Evolutionary conservation across 2,113 vertebrate genomes (phyloP), one percentile per base, ranked within the genome.

Genomic region (Reinhardtius hippoglossoides): DNA sequence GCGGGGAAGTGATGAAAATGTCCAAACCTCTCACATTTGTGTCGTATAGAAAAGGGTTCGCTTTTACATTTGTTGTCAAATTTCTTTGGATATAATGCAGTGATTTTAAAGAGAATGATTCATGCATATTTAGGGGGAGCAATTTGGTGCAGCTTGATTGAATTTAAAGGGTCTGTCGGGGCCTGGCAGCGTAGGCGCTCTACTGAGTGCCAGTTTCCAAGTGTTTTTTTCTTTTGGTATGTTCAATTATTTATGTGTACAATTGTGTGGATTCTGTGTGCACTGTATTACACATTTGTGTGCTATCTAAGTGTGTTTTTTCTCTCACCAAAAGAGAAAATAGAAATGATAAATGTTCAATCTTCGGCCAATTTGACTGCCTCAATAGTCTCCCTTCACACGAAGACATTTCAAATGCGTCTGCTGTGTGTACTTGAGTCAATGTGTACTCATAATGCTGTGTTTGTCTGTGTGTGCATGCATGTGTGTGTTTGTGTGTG

Each of bases 281-380:
- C 9, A 12, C n/a, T 65, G 6, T 20, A 40, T 42, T 44, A n/a
- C 24, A 20, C 15, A 61, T 44, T 55, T 50, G 12, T 66, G 31
- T 59, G 16, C 56, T 31, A 21, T 13, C 9, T 27, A 5, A n/a
- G 24, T 52, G 54, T 54, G 18, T 48, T 46, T 27, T 12, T 16
- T 20, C 10, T 9, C 20, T 20, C 50, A n/a, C 4, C 46, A 20
- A 54, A 62, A 52, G 15, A 42, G 14, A 40, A 57, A 72, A 62
- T 64, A 4, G 35, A 71, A 37, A 61, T 24, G 56, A 56, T 54
- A 54, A 68, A 72, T 76, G 37, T 44, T 76, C 59, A 73, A 8
- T 80, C 40, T 60, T 62, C 23, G 70, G 68, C 76, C n/a, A 60
- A 48, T 48, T 48, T 48, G 44, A 48, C 44, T 48, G 44, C 44